These are phyloP conservation scores for Xanthostigma xanthostigma DNA, from an alignment of 2,888 invertebrate genomes.

Conservation along the genomic window DNA sequence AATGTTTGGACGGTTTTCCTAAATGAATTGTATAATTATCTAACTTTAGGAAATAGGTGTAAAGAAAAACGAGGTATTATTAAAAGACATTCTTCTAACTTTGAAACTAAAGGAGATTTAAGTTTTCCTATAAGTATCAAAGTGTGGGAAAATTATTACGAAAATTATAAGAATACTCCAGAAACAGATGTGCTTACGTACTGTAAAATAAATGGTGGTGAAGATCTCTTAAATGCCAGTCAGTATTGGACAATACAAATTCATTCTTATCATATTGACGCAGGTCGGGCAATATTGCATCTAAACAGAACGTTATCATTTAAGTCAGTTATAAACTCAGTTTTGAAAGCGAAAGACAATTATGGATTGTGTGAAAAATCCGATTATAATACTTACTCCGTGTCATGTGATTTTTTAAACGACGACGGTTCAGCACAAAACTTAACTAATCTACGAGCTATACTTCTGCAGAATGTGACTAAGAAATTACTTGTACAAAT, in stretches of 20 bases:
- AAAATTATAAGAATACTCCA: constrained; percentile 17
- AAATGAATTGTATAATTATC: constrained; percentile 11
- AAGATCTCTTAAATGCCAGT: constrained; percentile 28
- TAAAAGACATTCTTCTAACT: constrained; percentile 41
- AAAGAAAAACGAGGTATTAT: constrained; percentile 23
- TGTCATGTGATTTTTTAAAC: constrained; percentile 15
- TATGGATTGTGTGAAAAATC: constrained; percentile 18
- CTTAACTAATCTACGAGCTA: constrained; percentile 24
- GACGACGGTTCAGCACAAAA: constrained; percentile 22
- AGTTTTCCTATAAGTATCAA: constrained; percentile 41
- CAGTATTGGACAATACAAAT: constrained; percentile 33
- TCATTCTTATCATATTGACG: constrained; percentile 25
- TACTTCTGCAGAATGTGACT: constrained; percentile 24
- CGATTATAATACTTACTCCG: constrained; percentile 12
- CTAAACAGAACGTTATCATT: constrained; percentile 30
- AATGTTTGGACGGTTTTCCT: constrained; percentile 4
- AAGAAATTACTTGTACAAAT: constrained; percentile 26
- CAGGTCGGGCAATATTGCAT: constrained; percentile 35
- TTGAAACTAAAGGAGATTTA: constrained; percentile 42
- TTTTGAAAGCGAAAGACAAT: constrained; percentile 14
- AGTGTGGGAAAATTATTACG: constrained; percentile 38
- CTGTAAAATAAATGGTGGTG: constrained; percentile 8
- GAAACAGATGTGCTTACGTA: constrained; percentile 10
- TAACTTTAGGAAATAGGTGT: constrained; percentile 9
- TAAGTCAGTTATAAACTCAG: constrained; percentile 19